Base-by-base conservation (phyloP, 2,888 invertebrate genomes). In the Matsumyia berberina region DNA sequence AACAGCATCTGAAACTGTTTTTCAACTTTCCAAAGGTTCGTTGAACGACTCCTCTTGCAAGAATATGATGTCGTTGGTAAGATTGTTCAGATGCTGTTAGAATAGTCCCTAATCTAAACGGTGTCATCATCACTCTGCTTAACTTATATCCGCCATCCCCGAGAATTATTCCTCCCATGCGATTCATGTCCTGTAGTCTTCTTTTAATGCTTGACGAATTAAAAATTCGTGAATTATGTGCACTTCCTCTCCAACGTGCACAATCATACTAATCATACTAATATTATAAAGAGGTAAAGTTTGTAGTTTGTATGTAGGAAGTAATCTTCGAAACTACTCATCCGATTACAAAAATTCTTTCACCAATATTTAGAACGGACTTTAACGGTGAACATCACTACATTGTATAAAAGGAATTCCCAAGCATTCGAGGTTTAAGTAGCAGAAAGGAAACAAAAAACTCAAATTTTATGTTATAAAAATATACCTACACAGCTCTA, bases 31-130 rank as follows among this genome's bases (percentile, higher is more conserved):
- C 33, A 15, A 64, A 64, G 11, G 49, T 35, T 46, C 29, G 31
- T 49, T 64, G 49, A n/a, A 64, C 49, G 19, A 33, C 49, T 12
- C 49, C 49, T 35, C 49, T 64, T 64, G 64, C 49, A 17, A 46
- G 24, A 33, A 64, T 64, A 46, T 64, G 37, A 15, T 46, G 49
- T 8, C 44, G 19, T 19, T 49, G 46, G 11, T 64, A 64, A 49
- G n/a, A 35, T 46, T 64, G 49, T 33, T 64, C 46, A 24, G 39
- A 8, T 31, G 12, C 9, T 12, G 62, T 33, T 33, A 33, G 33
- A 33, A 33, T 33, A 33, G 33, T 24, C 12, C 29, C 7, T n/a
- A 24, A 1, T 39, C 58, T 39, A 39, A 58, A 60, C n/a, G 60
- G 44, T 19, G 42, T 60, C 44, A 60, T 35, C 9, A 60, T 11